These are phyloP conservation scores for Watsonalla binaria DNA, from an alignment of 2,888 invertebrate species.

Conservation along the genomic window DNA sequence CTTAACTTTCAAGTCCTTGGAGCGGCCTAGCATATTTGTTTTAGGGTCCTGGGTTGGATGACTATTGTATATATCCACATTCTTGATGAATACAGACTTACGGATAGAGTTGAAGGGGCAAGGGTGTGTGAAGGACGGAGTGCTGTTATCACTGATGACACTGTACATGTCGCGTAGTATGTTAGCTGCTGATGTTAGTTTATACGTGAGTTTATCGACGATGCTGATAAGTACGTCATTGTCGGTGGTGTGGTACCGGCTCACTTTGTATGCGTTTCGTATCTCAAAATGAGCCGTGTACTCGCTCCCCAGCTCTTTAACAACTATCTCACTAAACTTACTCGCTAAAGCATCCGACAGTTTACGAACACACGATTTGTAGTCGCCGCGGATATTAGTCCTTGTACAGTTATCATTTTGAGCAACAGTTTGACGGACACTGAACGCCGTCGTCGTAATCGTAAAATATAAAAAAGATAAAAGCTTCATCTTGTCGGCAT, in stretches of 20 bases:
- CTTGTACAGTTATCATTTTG: constrained; percentile 61
- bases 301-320: constrained; percentile 65
- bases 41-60: constrained; percentile 42
- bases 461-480: constrained; percentile 51
- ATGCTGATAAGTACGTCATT: constrained; percentile 51
- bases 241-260: constrained; percentile 51
- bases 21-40: constrained; percentile 49
- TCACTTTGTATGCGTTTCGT: constrained; percentile 58
- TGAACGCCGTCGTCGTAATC: constrained; percentile 41
- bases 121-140: constrained; percentile 71
- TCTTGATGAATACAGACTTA: constrained; percentile 67
- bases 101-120: constrained; percentile 72
- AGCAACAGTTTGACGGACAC: constrained; percentile 39
- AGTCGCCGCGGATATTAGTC: constrained; percentile 56
- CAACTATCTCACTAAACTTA: constrained; percentile 60
- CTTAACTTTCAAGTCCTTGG: constrained; percentile 71
- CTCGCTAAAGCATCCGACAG: constrained; percentile 53
- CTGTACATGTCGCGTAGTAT: constrained; percentile 64
- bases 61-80: constrained; percentile 45
- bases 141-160: constrained; percentile 49
- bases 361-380: constrained; percentile 54
- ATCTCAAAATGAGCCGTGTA: constrained; percentile 62
- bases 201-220: constrained; percentile 58
- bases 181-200: constrained; percentile 58
- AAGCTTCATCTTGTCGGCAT: constrained; percentile 65